phyloP scores from a whole-genome alignment of 1,140 invertebrate species.

The Drosophila saltans region DNA sequence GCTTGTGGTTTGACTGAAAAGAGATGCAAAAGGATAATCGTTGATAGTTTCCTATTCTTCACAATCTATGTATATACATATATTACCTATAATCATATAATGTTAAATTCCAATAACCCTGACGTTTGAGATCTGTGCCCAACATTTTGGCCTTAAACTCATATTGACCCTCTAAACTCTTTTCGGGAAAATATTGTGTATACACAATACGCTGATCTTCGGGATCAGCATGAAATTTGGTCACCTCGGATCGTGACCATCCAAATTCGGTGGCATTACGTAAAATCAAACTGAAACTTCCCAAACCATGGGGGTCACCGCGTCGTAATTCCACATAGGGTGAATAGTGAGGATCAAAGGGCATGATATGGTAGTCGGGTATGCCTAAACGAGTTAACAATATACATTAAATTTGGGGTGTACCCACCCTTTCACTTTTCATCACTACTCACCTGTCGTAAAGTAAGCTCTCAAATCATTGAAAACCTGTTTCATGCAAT shows the following conservation, averaged over 20 bases:
- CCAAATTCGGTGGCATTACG: constrained; percentile 89
- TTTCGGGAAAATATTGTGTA: constrained; percentile 92
- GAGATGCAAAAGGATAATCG: background rate
- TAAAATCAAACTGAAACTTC: constrained; percentile 88
- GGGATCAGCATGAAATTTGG: constrained; percentile 89
- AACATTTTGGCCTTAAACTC: constrained; percentile 87
- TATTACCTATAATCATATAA: constrained; percentile 87
- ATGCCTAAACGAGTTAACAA: constrained; percentile 84
- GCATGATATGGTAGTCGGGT: constrained; percentile 87
- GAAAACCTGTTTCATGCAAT: constrained; percentile 89
- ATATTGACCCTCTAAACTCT: constrained; percentile 88
- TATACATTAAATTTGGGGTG: background rate
- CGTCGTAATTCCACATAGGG: constrained; percentile 87
- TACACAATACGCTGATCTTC: constrained; percentile 87
- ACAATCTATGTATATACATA: too few species aligned
- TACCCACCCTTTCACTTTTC: constrained; percentile 1
- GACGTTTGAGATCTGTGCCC: constrained; percentile 85
- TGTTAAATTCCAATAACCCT: constrained; percentile 89
- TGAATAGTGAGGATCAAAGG: constrained; percentile 91
- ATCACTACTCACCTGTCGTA: constrained; percentile 86
- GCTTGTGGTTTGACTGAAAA: constrained; percentile 87
- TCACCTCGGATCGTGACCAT: constrained; percentile 90
- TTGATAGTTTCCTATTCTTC: background rate
- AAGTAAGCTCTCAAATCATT: constrained; percentile 89
- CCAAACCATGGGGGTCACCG: constrained; percentile 85